Percentiles rank a stretch among this genome's conserved stretches.
These are phyloP conservation scores for Danio albolineatus DNA, from an alignment of 2,797 vertebrate species.

Conservation along the genomic window DNA sequence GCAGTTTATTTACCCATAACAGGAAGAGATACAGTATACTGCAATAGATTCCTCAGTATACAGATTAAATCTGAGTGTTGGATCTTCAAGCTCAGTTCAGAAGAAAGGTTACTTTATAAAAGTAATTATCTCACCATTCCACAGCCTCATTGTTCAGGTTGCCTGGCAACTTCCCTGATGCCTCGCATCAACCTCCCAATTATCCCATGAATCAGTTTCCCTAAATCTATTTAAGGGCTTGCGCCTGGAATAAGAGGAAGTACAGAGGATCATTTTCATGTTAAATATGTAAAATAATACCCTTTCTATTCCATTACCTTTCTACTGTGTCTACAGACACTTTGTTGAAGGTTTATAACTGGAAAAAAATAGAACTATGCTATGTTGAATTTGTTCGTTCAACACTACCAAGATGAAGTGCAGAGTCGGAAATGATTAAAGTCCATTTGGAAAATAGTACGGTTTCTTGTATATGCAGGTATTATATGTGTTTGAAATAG, in stretches of 20 bases:
- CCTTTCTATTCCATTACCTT: not conserved
- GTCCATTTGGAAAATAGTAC: not conserved
- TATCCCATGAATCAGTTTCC: conserved; percentile 44
- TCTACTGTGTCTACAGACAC: not conserved
- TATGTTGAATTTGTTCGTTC: not conserved
- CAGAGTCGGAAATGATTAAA: not conserved
- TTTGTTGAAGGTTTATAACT: conserved; percentile 19
- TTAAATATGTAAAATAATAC: conserved; percentile 23
- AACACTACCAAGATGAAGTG: not conserved
- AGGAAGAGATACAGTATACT: not conserved
- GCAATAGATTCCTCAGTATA: not conserved
- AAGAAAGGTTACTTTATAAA: conserved; percentile 15
- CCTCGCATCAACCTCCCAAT: conserved; percentile 36
- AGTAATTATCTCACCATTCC: conserved; percentile 19
- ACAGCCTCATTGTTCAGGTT: conserved; percentile 37
- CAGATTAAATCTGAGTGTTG: not conserved
- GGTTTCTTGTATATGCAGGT: not conserved
- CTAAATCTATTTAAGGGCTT: conserved; percentile 27
- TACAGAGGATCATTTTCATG: not conserved
- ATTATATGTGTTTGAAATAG: no score
- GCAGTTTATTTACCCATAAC: conserved; percentile 1
- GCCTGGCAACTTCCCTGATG: conserved; percentile 53
- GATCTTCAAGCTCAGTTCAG: not conserved
- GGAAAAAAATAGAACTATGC: not conserved
- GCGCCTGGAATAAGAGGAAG: conserved; percentile 5